Base-by-base conservation (phyloP, 2,888 invertebrate species). In the Macrophya annulata region DNA sequence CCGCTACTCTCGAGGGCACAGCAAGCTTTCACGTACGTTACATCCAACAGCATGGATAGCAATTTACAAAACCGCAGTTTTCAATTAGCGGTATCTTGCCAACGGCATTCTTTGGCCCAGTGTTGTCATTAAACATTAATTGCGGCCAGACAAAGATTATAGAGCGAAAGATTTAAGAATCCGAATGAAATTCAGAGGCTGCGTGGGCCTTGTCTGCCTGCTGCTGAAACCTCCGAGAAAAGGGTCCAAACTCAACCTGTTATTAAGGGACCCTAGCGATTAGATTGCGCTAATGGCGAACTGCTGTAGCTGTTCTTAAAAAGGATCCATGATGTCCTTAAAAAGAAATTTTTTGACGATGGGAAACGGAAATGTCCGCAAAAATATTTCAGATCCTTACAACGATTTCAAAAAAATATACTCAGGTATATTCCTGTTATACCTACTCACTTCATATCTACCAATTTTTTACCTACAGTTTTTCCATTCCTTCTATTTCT, bases 201-300 rank as follows among this genome's bases (percentile, higher is more conserved):
- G 68, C 17, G 15, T 15, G 48, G 68, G 48, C 62, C 71, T 45
- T 25, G 81, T 12, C 62, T 37, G 81, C 62, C 62, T 37, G 81
- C 62, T 55, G 48, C 83, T 40, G 31, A 17, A 48, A 48, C 43
- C 81, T 37, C 31, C 37, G n/a, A 62, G 68, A 48, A 37, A 68
- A 37, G 48, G 71, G 83, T 48, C 51, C 83, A 48, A 71, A 25
- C 68, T 81, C 88, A 92, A 92, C 92, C 91, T 91, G 92, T 92
- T 91, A 92, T 92, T 92, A 92, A 91, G 91, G 91, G 90, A 90
- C 89, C 90, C 90, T 87, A 87, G 87, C 91, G 92, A 92, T 92
- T 92, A 92, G 92, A 92, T 92, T 92, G 92, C 90, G 90, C 91
- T 92, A 92, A 92, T 92, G 92, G 92, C 91, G 91, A 92, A 91